Evolutionary conservation across 2,113 vertebrate species (phyloP).

Genomic region (Phalacrocorax pelagicus): DNA sequence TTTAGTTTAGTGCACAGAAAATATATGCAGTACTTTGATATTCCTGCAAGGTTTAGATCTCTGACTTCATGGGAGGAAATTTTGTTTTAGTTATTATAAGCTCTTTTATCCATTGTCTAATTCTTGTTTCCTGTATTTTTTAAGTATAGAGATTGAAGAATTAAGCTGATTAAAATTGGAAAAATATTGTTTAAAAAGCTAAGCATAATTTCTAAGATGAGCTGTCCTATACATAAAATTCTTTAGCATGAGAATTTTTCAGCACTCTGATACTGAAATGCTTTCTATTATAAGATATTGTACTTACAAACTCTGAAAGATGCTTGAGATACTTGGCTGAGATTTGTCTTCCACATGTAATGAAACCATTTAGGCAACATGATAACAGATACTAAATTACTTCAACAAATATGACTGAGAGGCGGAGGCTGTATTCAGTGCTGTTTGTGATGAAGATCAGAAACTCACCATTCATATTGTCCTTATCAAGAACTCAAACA

Average conservation of each 20-base stretch:
- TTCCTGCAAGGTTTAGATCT: background rate
- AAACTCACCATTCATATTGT: background rate
- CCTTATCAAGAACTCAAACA: background rate
- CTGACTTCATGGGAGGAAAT: slow-evolving; percentile 11
- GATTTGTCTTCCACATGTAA: background rate
- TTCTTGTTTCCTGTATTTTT: slow-evolving; percentile 54
- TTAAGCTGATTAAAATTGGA: background rate
- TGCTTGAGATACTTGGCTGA: background rate
- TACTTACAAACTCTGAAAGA: background rate
- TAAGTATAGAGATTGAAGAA: background rate
- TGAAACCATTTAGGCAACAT: background rate
- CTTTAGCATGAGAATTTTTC: background rate
- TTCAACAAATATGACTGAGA: background rate
- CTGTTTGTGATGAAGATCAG: background rate
- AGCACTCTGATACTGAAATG: background rate
- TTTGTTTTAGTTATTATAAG: slow-evolving; percentile 2
- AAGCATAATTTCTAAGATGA: background rate
- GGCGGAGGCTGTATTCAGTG: background rate
- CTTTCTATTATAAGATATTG: background rate
- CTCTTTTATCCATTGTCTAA: slow-evolving; percentile 55
- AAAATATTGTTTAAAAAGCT: background rate
- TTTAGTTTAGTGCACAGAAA: slow-evolving; percentile 34
- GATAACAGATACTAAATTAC: background rate
- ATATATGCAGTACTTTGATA: slow-evolving; percentile 31
- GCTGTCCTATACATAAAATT: background rate